These are phyloP conservation scores for Corythoichthys haematopterus DNA, from an alignment of 2,113 vertebrate species.

Conservation along the genomic window DNA sequence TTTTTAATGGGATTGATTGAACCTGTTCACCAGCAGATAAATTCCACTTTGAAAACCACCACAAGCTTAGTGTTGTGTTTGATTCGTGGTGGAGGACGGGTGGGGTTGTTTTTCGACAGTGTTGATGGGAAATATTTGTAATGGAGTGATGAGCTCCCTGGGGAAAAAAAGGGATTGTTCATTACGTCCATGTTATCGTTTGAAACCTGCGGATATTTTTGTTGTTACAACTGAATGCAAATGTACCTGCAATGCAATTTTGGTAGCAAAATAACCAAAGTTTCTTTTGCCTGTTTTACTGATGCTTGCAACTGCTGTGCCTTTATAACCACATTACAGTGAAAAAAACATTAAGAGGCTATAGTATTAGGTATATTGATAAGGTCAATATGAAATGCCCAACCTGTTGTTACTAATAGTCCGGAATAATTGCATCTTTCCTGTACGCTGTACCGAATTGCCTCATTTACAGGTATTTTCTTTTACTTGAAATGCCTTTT, in stretches of 20 bases:
- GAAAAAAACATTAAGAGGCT: not conserved
- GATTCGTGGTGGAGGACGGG: not conserved
- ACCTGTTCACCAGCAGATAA: too few species aligned
- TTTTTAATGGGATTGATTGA: too few species aligned
- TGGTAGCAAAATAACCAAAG: constrained; percentile 2
- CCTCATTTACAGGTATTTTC: not conserved
- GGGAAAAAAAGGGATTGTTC: not conserved
- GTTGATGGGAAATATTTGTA: not conserved
- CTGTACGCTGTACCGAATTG: not conserved
- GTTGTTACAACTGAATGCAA: constrained; percentile 6
- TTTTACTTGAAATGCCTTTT: constrained; percentile 28
- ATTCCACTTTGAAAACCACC: not conserved
- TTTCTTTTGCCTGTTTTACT: not conserved
- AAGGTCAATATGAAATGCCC: not conserved
- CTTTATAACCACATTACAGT: too few species aligned
- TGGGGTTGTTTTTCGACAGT: not conserved
- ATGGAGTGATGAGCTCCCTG: not conserved
- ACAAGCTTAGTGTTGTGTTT: not conserved
- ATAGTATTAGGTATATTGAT: not conserved
- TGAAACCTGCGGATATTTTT: not conserved
- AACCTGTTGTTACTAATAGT: not conserved
- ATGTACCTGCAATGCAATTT: not conserved
- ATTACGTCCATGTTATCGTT: not conserved
- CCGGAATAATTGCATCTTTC: not conserved
- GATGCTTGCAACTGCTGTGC: constrained; percentile 3